A percentile compares a stretch with the other conserved stretches of the same genome.
Evolutionary conservation across 2,113 vertebrate genomes (phyloP).

Genomic region (Pelvicachromis taeniatus): DNA sequence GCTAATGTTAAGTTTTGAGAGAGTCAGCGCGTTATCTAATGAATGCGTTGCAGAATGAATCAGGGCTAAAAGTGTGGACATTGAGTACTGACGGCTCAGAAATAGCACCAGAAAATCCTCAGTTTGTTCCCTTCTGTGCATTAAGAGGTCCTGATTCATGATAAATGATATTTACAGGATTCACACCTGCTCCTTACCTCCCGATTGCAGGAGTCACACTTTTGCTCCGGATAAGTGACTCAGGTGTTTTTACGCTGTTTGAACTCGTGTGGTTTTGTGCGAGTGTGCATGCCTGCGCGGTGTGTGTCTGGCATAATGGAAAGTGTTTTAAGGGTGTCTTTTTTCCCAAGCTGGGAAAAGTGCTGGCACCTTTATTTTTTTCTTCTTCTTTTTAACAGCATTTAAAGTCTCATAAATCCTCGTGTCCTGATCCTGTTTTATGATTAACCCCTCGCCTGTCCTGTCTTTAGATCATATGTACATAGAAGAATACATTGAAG

Average conservation of each 20-base stretch:
- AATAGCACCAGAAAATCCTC: slow-evolving; percentile 29
- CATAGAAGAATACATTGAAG: slow-evolving; percentile 73
- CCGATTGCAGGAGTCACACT: background rate
- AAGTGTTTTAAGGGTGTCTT: background rate
- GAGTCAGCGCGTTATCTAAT: slow-evolving; percentile 7
- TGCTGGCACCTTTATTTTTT: background rate
- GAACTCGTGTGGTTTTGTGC: background rate
- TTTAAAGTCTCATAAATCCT: background rate
- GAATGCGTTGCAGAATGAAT: slow-evolving; percentile 4
- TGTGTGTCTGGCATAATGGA: background rate
- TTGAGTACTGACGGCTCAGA: background rate
- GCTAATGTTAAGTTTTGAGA: background rate
- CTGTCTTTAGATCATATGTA: slow-evolving; percentile 68
- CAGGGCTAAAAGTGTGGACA: background rate
- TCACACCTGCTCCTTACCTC: slow-evolving; percentile 8
- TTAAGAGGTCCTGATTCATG: slow-evolving; percentile 45
- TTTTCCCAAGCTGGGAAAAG: background rate
- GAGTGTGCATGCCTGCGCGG: background rate
- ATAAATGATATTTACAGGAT: slow-evolving; percentile 58
- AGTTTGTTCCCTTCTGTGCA: slow-evolving; percentile 3
- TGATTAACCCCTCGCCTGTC: background rate
- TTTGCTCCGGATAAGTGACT: slow-evolving; percentile 27
- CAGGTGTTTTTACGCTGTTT: slow-evolving; percentile 36
- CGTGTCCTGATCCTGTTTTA: background rate
- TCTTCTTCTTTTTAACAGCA: background rate